phyloP scores from a whole-genome alignment of 2,113 vertebrate genomes.

The Epinephelus lanceolatus region DNA sequence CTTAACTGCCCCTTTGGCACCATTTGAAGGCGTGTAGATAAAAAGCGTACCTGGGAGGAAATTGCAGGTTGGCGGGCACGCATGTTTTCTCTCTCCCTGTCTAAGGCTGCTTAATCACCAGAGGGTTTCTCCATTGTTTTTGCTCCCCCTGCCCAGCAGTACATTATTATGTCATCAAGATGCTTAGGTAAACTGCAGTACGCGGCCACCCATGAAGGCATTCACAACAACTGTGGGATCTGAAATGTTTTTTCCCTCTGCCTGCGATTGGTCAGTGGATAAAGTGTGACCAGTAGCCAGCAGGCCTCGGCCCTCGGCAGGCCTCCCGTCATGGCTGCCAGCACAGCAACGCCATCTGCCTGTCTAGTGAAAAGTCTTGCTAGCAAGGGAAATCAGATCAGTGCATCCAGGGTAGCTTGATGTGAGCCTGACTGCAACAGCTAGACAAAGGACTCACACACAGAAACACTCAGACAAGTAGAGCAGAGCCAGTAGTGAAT shows the following conservation, averaged over 20 bases:
- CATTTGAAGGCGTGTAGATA: conserved; percentile 82
- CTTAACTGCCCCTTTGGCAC: conserved; percentile 71
- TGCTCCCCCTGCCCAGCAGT: conserved; percentile 50
- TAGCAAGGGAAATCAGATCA: conserved; percentile 72
- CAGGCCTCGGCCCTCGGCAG: background rate
- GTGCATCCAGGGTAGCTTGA: conserved; percentile 11
- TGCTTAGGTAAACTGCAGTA: conserved; percentile 22
- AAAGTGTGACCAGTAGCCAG: background rate
- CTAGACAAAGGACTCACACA: conserved; percentile 14
- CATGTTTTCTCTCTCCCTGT: conserved; percentile 56
- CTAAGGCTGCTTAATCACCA: conserved; percentile 76
- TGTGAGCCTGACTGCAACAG: conserved; percentile 6
- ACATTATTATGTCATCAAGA: conserved; percentile 54
- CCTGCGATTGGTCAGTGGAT: conserved; percentile 41
- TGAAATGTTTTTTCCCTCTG: background rate
- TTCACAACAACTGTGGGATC: conserved; percentile 12
- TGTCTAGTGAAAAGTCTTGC: conserved; percentile 53
- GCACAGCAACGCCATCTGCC: conserved; percentile 63
- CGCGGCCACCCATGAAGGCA: conserved; percentile 79
- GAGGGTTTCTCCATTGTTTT: conserved; percentile 39
- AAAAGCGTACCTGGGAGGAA: conserved; percentile 84
- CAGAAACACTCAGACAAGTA: conserved; percentile 1
- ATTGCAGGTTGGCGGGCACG: conserved; percentile 73
- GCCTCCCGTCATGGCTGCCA: conserved; percentile 31
- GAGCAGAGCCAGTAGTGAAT: conserved; percentile 11